These are phyloP conservation scores for Thamnophis elegans DNA, from an alignment of 2,797 vertebrate species.

Conservation along the genomic window DNA sequence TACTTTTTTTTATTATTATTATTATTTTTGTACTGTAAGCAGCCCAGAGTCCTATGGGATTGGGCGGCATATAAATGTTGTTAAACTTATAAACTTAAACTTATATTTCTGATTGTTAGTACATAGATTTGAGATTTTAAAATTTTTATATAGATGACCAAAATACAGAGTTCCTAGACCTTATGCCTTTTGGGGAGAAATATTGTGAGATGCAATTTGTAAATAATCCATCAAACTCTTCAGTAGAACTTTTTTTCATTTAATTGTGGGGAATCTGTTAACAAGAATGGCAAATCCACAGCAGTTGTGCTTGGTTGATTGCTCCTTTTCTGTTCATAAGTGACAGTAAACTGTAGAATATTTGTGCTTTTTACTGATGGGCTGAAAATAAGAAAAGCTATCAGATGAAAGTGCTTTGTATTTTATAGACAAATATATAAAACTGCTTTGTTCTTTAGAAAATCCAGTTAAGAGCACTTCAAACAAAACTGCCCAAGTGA, in stretches of 20 bases:
- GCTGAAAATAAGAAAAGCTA: constrained; percentile 51
- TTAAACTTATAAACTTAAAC: too few relatives aligned
- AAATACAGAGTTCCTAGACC: neutral
- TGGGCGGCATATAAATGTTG: too few relatives aligned
- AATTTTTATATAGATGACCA: neutral
- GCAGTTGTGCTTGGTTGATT: constrained; percentile 12
- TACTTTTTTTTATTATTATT: too few relatives aligned
- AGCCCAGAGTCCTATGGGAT: too few relatives aligned
- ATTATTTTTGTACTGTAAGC: too few relatives aligned
- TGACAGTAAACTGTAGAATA: constrained; percentile 40
- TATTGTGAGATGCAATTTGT: constrained; percentile 25
- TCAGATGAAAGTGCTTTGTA: constrained; percentile 45
- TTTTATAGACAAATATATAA: constrained; percentile 51
- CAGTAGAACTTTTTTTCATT: constrained; percentile 3
- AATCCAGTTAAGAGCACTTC: constrained; percentile 60
- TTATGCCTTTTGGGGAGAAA: neutral
- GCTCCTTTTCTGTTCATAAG: constrained; percentile 1
- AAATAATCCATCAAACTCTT: neutral
- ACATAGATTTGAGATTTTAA: neutral
- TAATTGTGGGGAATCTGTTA: constrained; percentile 10
- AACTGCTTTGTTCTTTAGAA: constrained; percentile 59
- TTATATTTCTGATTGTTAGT: constrained; percentile 39
- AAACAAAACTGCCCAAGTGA: constrained; percentile 41
- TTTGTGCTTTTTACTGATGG: constrained; percentile 43
- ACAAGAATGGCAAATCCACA: constrained; percentile 10